A percentile compares a stretch with the other conserved stretches of the same genome.
Evolutionary conservation across 1,140 invertebrate genomes (phyloP).

Genomic region (Spodoptera litura): DNA sequence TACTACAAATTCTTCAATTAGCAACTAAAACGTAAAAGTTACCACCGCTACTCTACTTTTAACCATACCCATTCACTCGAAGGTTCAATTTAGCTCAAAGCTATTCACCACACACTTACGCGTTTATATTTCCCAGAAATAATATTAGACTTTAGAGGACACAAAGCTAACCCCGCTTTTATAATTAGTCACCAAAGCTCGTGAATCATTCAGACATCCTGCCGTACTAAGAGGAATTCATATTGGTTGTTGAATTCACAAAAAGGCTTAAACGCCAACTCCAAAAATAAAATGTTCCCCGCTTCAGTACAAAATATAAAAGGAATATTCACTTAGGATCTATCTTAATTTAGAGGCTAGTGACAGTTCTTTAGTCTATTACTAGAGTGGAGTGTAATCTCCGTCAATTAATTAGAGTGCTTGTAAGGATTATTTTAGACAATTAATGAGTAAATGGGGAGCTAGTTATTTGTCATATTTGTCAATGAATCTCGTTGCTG

Average conservation of each 20-base stretch:
- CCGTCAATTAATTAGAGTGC: neutral
- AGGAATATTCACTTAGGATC: constrained; percentile 3
- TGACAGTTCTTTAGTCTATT: constrained; percentile 27
- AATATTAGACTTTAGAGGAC: constrained; percentile 41
- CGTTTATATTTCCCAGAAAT: constrained; percentile 36
- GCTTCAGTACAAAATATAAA: constrained; percentile 27
- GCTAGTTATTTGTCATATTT: neutral
- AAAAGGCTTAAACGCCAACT: constrained; percentile 25
- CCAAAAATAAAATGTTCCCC: constrained; percentile 34
- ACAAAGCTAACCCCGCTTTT: constrained; percentile 50
- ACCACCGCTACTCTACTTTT: neutral
- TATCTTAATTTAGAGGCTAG: constrained; percentile 35
- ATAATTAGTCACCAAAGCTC: constrained; percentile 61
- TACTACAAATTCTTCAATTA: constrained; percentile 31
- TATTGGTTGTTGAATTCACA: constrained; percentile 20
- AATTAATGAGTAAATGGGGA: neutral
- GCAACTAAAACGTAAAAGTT: neutral
- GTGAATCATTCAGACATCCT: constrained; percentile 59
- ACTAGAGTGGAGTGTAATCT: constrained; percentile 5
- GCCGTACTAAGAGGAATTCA: constrained; percentile 49
- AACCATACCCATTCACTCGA: neutral
- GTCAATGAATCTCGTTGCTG: neutral
- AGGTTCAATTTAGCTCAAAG: neutral
- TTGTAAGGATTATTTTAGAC: constrained; percentile 5
- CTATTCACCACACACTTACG: neutral